Conservation (phyloP, 2,113 vertebrate species). For the Peromyscus maniculatus region DNA sequence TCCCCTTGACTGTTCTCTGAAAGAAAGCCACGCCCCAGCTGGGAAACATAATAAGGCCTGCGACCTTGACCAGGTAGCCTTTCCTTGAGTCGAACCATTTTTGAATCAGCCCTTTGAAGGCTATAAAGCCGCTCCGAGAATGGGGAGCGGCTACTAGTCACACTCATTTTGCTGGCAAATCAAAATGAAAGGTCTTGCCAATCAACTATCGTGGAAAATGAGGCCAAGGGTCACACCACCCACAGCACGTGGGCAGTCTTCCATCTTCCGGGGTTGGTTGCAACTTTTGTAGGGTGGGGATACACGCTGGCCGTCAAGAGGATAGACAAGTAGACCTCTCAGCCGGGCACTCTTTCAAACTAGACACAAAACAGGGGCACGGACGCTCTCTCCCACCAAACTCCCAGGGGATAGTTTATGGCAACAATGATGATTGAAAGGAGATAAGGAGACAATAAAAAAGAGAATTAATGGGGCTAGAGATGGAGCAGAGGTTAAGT, state of each 20-base stretch:
- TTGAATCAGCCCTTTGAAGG: conserved; percentile 21
- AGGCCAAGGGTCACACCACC: background rate
- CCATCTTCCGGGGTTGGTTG: background rate
- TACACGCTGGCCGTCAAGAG: background rate
- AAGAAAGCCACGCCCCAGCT: conserved; percentile 60
- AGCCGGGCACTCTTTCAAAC: background rate
- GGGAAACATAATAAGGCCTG: conserved; percentile 24
- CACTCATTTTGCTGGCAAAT: conserved; percentile 53
- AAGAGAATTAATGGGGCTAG: background rate
- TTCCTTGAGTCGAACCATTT: conserved; percentile 1
- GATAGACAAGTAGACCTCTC: background rate
- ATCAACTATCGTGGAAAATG: conserved; percentile 31
- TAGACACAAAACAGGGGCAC: background rate
- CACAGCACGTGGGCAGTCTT: background rate
- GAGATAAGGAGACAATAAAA: background rate
- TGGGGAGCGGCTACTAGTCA: conserved; percentile 38
- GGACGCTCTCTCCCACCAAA: background rate
- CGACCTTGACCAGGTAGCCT: conserved; percentile 58
- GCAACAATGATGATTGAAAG: background rate
- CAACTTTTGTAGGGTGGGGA: background rate
- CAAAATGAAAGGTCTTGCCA: conserved; percentile 48
- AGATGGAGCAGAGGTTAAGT: no score
- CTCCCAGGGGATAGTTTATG: background rate
- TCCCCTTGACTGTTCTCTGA: conserved; percentile 11
- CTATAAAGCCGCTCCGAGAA: conserved; percentile 48